Evolutionary conservation across 2,113 vertebrate species (phyloP).

Genomic region (Ochotona princeps): DNA sequence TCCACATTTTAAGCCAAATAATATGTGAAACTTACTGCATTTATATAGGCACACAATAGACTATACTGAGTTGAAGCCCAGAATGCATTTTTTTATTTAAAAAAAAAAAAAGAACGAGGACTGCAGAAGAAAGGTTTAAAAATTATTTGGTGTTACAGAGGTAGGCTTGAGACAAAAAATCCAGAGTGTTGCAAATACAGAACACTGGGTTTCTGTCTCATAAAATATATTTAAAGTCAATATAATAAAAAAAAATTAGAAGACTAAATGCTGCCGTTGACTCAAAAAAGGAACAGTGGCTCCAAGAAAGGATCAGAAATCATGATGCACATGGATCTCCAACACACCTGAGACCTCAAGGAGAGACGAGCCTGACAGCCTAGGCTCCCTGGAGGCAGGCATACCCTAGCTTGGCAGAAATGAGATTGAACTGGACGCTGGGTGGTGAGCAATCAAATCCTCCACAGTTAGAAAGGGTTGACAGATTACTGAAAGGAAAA

Average conservation of each 20-base stretch:
- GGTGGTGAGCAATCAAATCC: neutral
- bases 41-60: neutral
- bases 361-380: neutral
- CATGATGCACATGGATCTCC: slow-evolving; percentile 28
- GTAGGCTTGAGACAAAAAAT: slow-evolving; percentile 54
- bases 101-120: too few relatives aligned
- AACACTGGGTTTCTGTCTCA: slow-evolving; percentile 60
- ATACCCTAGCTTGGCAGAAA: slow-evolving; percentile 32
- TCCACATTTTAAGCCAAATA: slow-evolving; percentile 19
- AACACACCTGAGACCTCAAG: neutral
- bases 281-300: slow-evolving; percentile 55
- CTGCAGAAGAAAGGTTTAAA: too few relatives aligned
- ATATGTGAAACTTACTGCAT: slow-evolving; percentile 25
- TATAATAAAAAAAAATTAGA: slow-evolving; percentile 75
- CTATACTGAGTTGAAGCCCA: neutral
- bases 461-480: slow-evolving; percentile 46
- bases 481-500: slow-evolving; percentile 26
- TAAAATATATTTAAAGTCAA: slow-evolving; percentile 71
- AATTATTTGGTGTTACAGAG: slow-evolving; percentile 45
- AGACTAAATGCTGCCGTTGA: slow-evolving; percentile 55
- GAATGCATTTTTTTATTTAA: slow-evolving; percentile 41
- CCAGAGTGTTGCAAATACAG: slow-evolving; percentile 62
- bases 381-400: neutral
- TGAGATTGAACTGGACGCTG: slow-evolving; percentile 17
- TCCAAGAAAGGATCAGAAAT: slow-evolving; percentile 57